phyloP scores from a whole-genome alignment of 2,113 vertebrate species.

The Laterallus jamaicensis region DNA sequence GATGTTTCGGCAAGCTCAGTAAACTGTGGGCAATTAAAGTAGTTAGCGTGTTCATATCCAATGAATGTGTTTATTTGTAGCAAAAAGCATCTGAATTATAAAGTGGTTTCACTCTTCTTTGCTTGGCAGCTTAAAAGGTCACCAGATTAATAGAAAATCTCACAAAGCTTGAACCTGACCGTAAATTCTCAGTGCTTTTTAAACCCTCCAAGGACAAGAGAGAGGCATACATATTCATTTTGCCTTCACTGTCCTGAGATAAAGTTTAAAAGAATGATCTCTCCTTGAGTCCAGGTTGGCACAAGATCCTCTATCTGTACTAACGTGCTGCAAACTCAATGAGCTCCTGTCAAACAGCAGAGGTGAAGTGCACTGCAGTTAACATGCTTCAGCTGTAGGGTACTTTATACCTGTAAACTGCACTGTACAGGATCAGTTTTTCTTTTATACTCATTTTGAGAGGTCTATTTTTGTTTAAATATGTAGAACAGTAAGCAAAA shows the following conservation, averaged over 20 bases:
- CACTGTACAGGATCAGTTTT: background rate
- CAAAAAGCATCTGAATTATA: background rate
- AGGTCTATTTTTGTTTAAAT: background rate
- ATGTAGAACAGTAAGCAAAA: background rate
- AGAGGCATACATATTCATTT: background rate
- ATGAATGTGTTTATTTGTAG: background rate
- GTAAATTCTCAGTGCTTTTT: background rate
- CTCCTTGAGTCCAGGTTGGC: background rate
- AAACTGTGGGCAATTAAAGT: background rate
- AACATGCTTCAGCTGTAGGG: accelerated
- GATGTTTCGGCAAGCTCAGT: background rate
- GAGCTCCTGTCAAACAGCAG: background rate
- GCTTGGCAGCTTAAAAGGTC: background rate
- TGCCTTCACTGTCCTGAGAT: background rate
- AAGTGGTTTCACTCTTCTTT: background rate
- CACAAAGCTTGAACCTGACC: background rate
- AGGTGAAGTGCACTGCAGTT: background rate
- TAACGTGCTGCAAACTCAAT: background rate
- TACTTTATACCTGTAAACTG: background rate
- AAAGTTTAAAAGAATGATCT: background rate
- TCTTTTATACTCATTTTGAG: background rate
- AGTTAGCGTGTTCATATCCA: background rate
- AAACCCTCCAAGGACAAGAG: background rate
- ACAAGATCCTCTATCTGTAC: background rate
- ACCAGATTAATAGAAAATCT: background rate